A percentile compares a stretch with the other conserved stretches of the same genome.
Conservation (phyloP, 1,140 invertebrate genomes). For the Maniola jurtina region DNA sequence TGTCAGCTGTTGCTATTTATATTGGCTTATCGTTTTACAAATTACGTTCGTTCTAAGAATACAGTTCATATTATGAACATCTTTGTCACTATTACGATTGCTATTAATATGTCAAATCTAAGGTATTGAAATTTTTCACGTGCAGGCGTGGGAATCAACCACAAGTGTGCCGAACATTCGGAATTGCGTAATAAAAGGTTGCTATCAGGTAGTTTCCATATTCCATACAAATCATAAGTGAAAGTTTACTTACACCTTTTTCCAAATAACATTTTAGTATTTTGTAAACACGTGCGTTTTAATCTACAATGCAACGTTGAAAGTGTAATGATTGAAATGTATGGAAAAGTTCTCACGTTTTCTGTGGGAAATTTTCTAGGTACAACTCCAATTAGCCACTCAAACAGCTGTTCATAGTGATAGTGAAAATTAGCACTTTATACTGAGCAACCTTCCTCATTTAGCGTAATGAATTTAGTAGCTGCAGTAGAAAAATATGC, state of each 20-base stretch:
- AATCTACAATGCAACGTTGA: conserved; percentile 3
- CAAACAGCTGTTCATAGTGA: neutral
- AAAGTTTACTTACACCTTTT: conserved; percentile 17
- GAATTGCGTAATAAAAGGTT: conserved; percentile 33
- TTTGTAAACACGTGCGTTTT: conserved; percentile 23
- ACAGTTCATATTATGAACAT: no score
- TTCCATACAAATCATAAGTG: conserved; percentile 19
- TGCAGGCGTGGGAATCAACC: conserved; percentile 56
- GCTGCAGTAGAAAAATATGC: no score
- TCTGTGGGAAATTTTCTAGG: conserved; percentile 19
- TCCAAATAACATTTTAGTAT: conserved; percentile 13
- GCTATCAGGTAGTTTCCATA: conserved; percentile 32
- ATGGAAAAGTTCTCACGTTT: conserved; percentile 27
- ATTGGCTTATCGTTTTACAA: no score
- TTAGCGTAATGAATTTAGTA: neutral
- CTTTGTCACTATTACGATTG: neutral
- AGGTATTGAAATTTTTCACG: conserved; percentile 42
- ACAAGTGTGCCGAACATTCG: conserved; percentile 38
- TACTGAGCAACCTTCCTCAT: neutral
- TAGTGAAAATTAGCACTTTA: neutral
- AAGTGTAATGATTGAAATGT: conserved; percentile 3
- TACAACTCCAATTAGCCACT: conserved; percentile 19
- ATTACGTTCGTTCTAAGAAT: no score
- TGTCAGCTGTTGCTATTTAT: no score
- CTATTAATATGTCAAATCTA: conserved; percentile 4